Base-by-base conservation (phyloP, 2,797 vertebrate genomes). In the Oreochromis grahami region DNA sequence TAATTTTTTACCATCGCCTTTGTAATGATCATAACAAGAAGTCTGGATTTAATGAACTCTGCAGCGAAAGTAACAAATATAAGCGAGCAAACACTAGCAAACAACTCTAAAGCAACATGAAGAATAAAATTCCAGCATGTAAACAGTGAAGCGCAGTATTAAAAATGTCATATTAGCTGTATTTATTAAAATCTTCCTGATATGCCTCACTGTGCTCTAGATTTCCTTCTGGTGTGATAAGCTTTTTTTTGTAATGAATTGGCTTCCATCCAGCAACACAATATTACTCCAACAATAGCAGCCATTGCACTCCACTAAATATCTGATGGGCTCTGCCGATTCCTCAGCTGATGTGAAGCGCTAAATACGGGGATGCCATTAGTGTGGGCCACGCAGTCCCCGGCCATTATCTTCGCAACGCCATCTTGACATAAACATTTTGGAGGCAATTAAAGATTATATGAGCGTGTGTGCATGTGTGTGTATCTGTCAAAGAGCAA, bases 371-470 rank as follows among this genome's bases (percentile, higher is more conserved):
- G 83, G 84, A 93, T 83, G 88, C 90, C 91, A 92, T 95, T 93
- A 93, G 87, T 56, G 88, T 51, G 80, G 88, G 63, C 90, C 82
- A n/a, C 19, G 50, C 86, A 48, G 80, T 85, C 89, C 86, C 79
- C 32, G 56, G 90, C 88, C 83, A 91, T 91, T 91, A 93, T 93
- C 92, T 87, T 76, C 77, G 79, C 86, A 78, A 90, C 65, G 72
- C 63, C 91, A 87, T 94, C 91, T 89, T 91, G 89, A 92, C 93
- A 93, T 86, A 87, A 91, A 93, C 90, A 93, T 94, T 93, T 94
- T 77, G 84, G 83, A 93, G 86, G 90, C 93, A 93, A 94, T 94
- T 94, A 94, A 92, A 93, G 89, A 88, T 87, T 84, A 80, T 79
- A 48, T 58, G 65, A 68, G 76, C 32, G 77, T 76, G 86, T 65